phyloP scores from a whole-genome alignment of 2,113 vertebrate genomes.

The Elephas maximus region DNA sequence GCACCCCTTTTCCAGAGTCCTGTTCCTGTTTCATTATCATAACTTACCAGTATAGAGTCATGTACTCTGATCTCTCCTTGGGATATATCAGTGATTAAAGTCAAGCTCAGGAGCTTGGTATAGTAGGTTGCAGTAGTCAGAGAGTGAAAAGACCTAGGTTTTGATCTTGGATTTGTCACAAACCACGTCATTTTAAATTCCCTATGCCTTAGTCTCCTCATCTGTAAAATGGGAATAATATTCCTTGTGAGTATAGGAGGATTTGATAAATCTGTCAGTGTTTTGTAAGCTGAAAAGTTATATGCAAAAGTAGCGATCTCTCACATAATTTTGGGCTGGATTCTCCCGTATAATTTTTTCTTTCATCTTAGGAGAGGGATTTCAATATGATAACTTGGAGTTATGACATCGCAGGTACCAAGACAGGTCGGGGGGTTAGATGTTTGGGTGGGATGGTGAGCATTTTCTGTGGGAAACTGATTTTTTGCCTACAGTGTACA shows the following conservation, averaged over 20 bases:
- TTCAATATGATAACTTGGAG: neutral
- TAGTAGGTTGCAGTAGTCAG: neutral
- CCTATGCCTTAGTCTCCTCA: neutral
- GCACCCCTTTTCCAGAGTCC: neutral
- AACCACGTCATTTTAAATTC: neutral
- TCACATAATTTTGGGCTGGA: too few species aligned
- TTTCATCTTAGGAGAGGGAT: neutral
- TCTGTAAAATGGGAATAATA: neutral
- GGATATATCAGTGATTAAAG: neutral
- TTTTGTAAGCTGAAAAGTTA: neutral
- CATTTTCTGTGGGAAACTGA: neutral
- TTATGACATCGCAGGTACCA: neutral
- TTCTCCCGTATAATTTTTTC: neutral
- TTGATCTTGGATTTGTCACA: constrained; percentile 18
- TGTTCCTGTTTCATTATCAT: neutral
- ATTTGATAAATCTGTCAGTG: neutral
- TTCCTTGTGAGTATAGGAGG: neutral
- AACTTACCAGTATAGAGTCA: neutral
- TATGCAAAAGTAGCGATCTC: neutral
- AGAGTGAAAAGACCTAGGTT: neutral
- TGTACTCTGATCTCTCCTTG: neutral
- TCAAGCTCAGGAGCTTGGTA: neutral
- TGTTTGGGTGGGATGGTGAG: neutral
- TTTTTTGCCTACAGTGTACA: neutral
- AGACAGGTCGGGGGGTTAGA: neutral